A percentile compares a stretch with the other conserved stretches of the same genome.
Conservation (phyloP, 2,888 invertebrate genomes). For the Drosophila recens region DNA sequence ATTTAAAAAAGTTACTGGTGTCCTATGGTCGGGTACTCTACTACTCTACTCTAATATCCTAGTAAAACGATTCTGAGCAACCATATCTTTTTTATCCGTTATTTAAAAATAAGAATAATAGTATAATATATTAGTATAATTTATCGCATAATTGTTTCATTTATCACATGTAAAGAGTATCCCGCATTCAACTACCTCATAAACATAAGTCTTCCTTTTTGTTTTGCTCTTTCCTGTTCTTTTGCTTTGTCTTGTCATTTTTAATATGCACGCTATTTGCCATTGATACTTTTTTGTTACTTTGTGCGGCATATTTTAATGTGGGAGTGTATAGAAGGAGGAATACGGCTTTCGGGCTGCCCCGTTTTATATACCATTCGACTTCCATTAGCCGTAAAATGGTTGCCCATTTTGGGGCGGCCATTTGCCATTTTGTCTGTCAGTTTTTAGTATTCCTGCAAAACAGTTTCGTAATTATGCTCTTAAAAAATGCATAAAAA, state of each 20-base stretch:
- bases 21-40: too few relatives aligned
- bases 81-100: too few relatives aligned
- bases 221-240: neutral
- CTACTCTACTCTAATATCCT: too few relatives aligned
- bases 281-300: constrained; percentile 57
- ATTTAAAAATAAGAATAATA: too few relatives aligned
- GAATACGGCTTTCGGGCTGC: neutral
- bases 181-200: neutral
- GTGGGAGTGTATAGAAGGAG: neutral
- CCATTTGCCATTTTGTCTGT: constrained; percentile 36
- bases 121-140: too few relatives aligned
- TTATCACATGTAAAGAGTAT: constrained; percentile 1
- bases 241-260: constrained; percentile 54
- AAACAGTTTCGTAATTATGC: constrained; percentile 62
- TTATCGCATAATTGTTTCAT: too few relatives aligned
- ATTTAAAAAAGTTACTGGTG: too few relatives aligned
- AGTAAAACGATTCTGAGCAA: too few relatives aligned
- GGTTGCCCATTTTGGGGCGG: constrained; percentile 37
- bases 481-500: constrained; percentile 61
- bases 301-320: constrained; percentile 50
- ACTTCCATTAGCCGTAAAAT: constrained; percentile 68
- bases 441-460: constrained; percentile 13
- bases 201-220: neutral
- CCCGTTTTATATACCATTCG: constrained; percentile 42
- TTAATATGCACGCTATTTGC: constrained; percentile 67